Base-by-base conservation (phyloP, 2,797 vertebrate genomes). In the Astyanax mexicanus region DNA sequence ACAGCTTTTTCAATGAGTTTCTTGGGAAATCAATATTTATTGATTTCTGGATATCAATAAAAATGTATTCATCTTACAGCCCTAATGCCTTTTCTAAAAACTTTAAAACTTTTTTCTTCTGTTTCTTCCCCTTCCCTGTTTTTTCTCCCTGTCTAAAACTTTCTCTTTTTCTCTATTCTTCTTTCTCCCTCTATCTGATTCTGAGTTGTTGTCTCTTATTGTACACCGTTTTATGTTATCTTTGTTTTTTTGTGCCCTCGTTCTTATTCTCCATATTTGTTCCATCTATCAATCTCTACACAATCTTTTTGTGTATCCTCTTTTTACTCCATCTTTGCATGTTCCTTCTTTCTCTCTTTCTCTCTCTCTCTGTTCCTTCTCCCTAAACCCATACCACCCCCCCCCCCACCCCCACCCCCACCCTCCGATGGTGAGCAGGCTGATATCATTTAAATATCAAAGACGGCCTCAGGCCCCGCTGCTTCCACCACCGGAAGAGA, bases 371-470 rank as follows among this genome's bases (percentile, higher is more conserved):
- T 9, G 8, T 9, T 51, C 2, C 55, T 74, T 54, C 19, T 25
- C 27, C 38, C 21, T 55, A 61, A 51, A 40, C 21, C 29, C 47
- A 51, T 55, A 49, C 32, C 25, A 32, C 57, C 40, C 67, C 71
- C 15, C 29, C 29, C 49, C 23, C 27, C 19, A 35, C 32, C 44
- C 61, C 47, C 44, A 44, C 1, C 35, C 68, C 60, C n/a, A 77
- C 74, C 49, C 47, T 74, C 21, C 40, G 80, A 84, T 79, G 58
- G 68, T 74, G 54, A 32, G n/a, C 84, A 81, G 79, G 70, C 80
- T 77, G 73, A 74, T 83, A 85, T 86, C 80, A 90, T 91, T 90
- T 88, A 83, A 89, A 91, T 88, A 92, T 88, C 84, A 91, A 89
- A 90, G 86, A 51, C 69, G 83, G 82, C 79, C 80, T 57, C 71